Percentiles rank a stretch among this genome's conserved stretches.
Conservation (phyloP, 1,140 invertebrate genomes). For the Brachionus koreanus region DNA sequence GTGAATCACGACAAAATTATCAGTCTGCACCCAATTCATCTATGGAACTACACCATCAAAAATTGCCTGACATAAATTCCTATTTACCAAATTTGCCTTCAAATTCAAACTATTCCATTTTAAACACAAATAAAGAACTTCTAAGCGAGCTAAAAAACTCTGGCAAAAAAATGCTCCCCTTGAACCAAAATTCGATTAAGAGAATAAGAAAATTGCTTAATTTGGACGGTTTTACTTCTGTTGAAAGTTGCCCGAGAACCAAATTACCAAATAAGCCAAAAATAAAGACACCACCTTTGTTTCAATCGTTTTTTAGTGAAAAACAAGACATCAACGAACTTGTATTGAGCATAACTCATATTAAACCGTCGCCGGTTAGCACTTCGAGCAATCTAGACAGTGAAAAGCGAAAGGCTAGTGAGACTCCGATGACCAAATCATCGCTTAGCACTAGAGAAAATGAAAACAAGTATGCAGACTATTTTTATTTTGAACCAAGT, state of each 20-base stretch:
- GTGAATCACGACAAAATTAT: background rate
- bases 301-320: background rate
- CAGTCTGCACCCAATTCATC: background rate
- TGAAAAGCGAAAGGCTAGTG: background rate
- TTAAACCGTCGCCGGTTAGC: background rate
- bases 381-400: background rate
- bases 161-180: background rate
- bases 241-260: background rate
- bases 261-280: background rate
- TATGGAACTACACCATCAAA: no score
- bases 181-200: conserved; percentile 30
- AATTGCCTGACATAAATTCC: background rate
- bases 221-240: background rate
- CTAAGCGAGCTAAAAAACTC: background rate
- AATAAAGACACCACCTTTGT: background rate
- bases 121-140: background rate
- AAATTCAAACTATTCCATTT: background rate
- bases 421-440: background rate
- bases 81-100: background rate
- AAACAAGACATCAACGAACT: background rate
- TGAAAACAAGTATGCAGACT: conserved; percentile 2
- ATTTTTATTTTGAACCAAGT: conserved; percentile 9
- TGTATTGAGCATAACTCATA: background rate
- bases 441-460: background rate
- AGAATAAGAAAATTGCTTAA: conserved; percentile 23